These are phyloP conservation scores for Mastigias papua DNA, from an alignment of 30 jellyfish, hydroid and myxozoan species.

Conservation along the genomic window DNA sequence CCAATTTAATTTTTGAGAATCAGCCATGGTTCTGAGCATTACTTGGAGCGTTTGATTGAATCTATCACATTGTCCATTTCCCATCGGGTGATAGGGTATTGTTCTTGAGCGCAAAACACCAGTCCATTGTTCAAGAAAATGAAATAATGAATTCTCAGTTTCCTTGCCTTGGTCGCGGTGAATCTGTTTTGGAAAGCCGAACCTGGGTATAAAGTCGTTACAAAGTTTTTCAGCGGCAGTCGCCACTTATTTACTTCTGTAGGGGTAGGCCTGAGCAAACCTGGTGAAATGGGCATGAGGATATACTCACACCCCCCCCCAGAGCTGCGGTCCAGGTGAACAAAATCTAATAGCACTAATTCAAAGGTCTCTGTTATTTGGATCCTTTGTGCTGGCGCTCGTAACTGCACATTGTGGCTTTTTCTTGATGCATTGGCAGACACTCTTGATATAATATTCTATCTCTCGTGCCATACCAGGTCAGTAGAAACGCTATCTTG, in stretches of 20 bases:
- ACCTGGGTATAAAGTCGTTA: constrained; percentile 55
- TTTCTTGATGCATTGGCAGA: constrained; percentile 1
- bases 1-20: background rate
- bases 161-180: constrained; percentile 72
- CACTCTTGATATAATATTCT: constrained; percentile 2
- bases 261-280: constrained; percentile 44
- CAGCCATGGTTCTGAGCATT: constrained; percentile 24
- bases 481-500: background rate
- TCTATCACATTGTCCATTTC: too few species aligned
- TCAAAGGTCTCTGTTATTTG: constrained; percentile 19
- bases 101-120: constrained; percentile 27
- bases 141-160: constrained; percentile 43
- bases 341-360: constrained; percentile 17
- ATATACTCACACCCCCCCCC: constrained; percentile 31
- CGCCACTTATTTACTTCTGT: constrained; percentile 32
- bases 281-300: constrained; percentile 49
- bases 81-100: too few species aligned
- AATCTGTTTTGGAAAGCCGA: constrained; percentile 61
- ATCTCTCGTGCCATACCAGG: constrained; percentile 31
- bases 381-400: constrained; percentile 42
- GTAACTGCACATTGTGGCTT: background rate
- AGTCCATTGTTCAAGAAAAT: constrained; percentile 26
- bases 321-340: constrained; percentile 42
- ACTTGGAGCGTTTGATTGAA: too few species aligned
- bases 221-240: constrained; percentile 49